phyloP scores from a whole-genome alignment of 1,140 invertebrate genomes.

The Meloidogyne hapla region DNA sequence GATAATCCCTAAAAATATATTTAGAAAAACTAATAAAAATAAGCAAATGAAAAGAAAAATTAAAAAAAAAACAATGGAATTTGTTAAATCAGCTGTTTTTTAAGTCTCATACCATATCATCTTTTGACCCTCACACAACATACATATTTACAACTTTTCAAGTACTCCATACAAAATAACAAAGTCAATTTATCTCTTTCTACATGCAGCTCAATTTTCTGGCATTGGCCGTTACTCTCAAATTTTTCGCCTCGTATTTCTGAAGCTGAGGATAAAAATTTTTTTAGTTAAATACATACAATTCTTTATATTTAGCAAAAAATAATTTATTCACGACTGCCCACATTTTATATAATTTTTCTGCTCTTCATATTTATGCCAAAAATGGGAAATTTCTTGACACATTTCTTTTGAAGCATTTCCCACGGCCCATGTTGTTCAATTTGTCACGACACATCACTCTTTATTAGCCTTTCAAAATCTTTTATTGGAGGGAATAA shows the following conservation, averaged over 20 bases:
- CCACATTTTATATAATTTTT: not conserved
- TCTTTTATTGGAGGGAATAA: not conserved
- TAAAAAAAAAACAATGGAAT: too few species aligned
- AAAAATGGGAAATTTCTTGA: not conserved
- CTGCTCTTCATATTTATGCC: not conserved
- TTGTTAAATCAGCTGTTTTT: too few species aligned
- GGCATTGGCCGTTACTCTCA: not conserved
- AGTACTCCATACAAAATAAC: not conserved
- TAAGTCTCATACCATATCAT: too few species aligned
- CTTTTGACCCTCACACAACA: too few species aligned
- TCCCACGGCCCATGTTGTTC: not conserved
- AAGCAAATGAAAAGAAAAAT: too few species aligned
- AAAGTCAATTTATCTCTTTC: too few species aligned
- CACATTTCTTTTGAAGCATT: not conserved
- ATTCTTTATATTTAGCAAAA: not conserved
- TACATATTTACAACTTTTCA: not conserved
- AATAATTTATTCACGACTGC: not conserved
- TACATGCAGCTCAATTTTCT: not conserved
- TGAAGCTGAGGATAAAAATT: not conserved
- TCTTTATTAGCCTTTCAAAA: not conserved
- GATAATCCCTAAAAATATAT: too few species aligned
- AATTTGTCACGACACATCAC: not conserved
- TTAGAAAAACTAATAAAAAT: too few species aligned
- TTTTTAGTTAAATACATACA: not conserved
- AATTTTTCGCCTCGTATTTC: conserved; percentile 1